Evolutionary conservation across 2,797 vertebrate species (phyloP).

Genomic region (Helicolenus hilgendorfi): DNA sequence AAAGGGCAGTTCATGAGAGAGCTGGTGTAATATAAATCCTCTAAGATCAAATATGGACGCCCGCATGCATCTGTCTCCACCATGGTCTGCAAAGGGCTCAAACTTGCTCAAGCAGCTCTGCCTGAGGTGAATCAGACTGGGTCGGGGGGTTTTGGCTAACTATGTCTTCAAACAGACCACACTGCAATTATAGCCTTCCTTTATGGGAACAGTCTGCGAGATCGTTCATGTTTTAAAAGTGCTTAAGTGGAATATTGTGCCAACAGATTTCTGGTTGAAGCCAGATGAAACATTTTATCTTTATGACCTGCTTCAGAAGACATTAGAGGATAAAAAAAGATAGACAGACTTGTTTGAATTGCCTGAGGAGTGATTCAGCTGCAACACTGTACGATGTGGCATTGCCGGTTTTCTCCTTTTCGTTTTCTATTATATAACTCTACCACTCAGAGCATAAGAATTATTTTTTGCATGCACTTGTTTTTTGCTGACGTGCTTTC

Average conservation of each 20-base stretch:
- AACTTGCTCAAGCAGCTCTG: constrained; percentile 13
- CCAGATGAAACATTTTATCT: constrained; percentile 26
- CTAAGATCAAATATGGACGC: constrained; percentile 39
- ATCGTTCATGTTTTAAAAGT: constrained; percentile 19
- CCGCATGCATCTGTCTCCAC: constrained; percentile 27
- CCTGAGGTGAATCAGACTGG: constrained; percentile 20
- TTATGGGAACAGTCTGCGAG: constrained; percentile 33
- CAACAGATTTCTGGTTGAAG: constrained; percentile 19
- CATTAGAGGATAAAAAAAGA: background rate
- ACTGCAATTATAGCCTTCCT: constrained; percentile 38
- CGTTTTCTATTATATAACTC: background rate
- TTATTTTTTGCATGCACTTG: background rate
- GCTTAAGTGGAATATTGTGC: constrained; percentile 1
- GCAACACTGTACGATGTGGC: background rate
- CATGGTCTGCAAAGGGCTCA: background rate
- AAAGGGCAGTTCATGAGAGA: background rate
- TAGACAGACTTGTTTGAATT: background rate
- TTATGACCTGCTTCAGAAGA: constrained; percentile 17
- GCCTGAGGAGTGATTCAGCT: background rate
- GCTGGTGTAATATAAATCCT: constrained; percentile 26
- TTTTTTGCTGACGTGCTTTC: background rate
- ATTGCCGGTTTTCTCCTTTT: background rate
- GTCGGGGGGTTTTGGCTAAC: constrained; percentile 14
- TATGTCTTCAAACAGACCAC: constrained; percentile 66
- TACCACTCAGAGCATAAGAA: background rate